Evolutionary conservation across 1,140 invertebrate species (phyloP), one percentile per base, ranked within the genome.

Genomic region (Aleiodes sp.): DNA sequence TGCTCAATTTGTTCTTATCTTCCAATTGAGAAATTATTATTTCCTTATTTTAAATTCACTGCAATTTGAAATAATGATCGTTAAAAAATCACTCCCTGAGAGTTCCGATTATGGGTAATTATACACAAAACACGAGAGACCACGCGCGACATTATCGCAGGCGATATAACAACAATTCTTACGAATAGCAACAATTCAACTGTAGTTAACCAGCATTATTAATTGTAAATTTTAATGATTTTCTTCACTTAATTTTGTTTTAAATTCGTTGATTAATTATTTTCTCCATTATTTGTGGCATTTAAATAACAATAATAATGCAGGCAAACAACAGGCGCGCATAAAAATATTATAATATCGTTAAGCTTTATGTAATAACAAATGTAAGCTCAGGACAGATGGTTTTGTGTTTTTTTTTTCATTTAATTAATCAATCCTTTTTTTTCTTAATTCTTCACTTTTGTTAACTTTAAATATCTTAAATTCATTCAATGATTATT

Each of bases 301-400:
- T 66, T 43, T 29, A 12, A 52, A 37, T 41, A 43, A 70, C 74
- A 68, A 16, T 37, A 70, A 67, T 80, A 78, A 82, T 73, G 76
- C 78, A 73, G 79, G 64, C 73, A 77, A 82, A 75, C 77, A 78
- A 80, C 76, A 74, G 75, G 72, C 72, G 73, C 77, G 76, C 84
- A 86, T 86, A 83, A 85, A 86, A 86, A 84, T 85, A 84, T 84
- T 80, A 84, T 84, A 85, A 84, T 84, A 85, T 84, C 74, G 76
- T 78, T 78, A 86, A 85, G 84, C 83, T 85, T 84, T 82, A 78
- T 82, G 75, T 84, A 78, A 84, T 85, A 86, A 86, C 84, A 86
- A 84, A 85, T 85, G 76, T 84, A 86, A 86, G 84, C 83, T 84
- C 81, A 82, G 80, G 80, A 82, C 80, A 84, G 79, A 83, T 81